Evolutionary conservation across 2,113 vertebrate species (phyloP).

Genomic region (Poeciliopsis turrubarensis): DNA sequence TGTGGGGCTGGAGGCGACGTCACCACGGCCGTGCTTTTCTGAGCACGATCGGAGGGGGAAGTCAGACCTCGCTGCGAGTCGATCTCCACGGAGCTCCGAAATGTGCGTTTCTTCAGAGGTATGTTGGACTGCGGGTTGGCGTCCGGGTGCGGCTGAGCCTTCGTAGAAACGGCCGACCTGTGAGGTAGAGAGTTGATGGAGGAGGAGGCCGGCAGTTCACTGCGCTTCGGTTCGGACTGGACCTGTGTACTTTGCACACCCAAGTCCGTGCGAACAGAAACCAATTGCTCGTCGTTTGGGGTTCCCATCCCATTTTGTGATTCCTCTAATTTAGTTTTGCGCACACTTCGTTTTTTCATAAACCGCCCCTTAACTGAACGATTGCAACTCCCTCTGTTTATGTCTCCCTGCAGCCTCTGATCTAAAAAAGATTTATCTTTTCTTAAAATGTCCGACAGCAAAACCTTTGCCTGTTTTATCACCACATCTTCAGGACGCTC

Average conservation of each 20-base stretch:
- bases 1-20: constrained; percentile 13
- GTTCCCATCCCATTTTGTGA: constrained; percentile 28
- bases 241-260: constrained; percentile 15
- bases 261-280: neutral
- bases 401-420: constrained; percentile 25
- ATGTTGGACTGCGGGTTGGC: constrained; percentile 75
- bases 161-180: constrained; percentile 22
- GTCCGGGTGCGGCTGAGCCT: constrained; percentile 48
- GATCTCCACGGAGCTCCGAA: constrained; percentile 74
- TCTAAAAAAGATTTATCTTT: constrained; percentile 50
- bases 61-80: constrained; percentile 58
- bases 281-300: constrained; percentile 4
- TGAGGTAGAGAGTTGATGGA: constrained; percentile 64
- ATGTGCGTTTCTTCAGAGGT: constrained; percentile 82
- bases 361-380: constrained; percentile 15
- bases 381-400: constrained; percentile 28
- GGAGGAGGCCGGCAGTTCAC: constrained; percentile 24
- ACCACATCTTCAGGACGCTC: constrained; percentile 55
- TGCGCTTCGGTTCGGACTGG: constrained; percentile 17
- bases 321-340: constrained; percentile 44
- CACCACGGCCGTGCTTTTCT: constrained; percentile 23
- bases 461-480: constrained; percentile 74
- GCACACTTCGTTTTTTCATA: constrained; percentile 26
- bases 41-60: constrained; percentile 23
- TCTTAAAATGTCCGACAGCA: constrained; percentile 76